These are phyloP conservation scores for Lepilemur ruficaudatus DNA, from an alignment of 2,797 vertebrate species.

Conservation along the genomic window DNA sequence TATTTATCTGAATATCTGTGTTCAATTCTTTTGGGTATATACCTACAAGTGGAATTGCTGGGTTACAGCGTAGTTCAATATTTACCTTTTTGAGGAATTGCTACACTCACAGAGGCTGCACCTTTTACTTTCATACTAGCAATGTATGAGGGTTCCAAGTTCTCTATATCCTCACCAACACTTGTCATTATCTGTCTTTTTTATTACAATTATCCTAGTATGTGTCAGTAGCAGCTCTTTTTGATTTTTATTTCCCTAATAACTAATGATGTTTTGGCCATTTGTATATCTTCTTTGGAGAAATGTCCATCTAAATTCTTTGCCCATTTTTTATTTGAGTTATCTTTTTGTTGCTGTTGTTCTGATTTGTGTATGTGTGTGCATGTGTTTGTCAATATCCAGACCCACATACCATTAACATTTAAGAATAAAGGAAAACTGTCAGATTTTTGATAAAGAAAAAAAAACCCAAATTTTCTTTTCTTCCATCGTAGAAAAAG, in stretches of 20 bases:
- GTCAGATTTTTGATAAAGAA: neutral
- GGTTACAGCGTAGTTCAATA: neutral
- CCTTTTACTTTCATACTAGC: neutral
- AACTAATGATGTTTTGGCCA: neutral
- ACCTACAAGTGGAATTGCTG: neutral
- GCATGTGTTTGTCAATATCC: neutral
- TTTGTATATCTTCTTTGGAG: neutral
- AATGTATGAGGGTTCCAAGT: neutral
- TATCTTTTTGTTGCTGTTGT: neutral
- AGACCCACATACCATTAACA: neutral
- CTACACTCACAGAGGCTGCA: neutral
- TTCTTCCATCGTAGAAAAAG: neutral
- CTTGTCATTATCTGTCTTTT: neutral
- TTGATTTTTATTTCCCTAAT: neutral
- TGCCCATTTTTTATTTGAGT: neutral
- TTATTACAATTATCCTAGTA: neutral
- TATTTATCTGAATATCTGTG: neutral
- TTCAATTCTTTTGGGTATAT: neutral
- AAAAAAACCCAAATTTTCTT: neutral
- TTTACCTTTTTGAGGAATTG: neutral
- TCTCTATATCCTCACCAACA: neutral
- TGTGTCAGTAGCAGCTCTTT: neutral
- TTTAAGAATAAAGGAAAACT: neutral
- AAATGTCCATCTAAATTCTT: neutral
- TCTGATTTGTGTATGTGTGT: neutral